A percentile compares a stretch with the other conserved stretches of the same genome.
phyloP scores from a whole-genome alignment of 2,113 vertebrate species.

The Campylomormyrus numenius region DNA sequence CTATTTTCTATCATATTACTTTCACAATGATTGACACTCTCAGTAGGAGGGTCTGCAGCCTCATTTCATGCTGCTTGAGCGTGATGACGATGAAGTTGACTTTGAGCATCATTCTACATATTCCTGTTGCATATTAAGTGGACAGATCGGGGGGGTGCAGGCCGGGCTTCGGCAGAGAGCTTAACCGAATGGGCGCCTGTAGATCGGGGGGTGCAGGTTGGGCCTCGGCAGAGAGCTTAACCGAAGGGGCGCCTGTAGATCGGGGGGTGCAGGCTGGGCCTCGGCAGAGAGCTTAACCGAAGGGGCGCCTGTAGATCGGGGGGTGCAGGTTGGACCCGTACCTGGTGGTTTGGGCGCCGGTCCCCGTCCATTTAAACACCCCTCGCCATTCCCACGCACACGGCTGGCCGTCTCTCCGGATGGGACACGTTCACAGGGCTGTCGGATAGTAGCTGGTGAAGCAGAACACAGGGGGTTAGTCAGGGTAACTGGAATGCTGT shows the following conservation, averaged over 20 bases:
- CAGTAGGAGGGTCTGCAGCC: background rate
- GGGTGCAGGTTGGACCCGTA: background rate
- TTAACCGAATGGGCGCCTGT: background rate
- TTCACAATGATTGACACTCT: background rate
- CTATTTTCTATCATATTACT: background rate
- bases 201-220: background rate
- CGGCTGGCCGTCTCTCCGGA: background rate
- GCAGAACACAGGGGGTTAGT: background rate
- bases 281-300: no score
- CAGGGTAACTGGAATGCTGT: background rate
- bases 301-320: background rate
- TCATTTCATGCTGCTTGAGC: background rate
- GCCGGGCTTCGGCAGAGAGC: no score
- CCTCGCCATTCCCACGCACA: no score
- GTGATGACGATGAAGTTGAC: background rate
- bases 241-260: background rate
- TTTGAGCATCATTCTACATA: background rate
- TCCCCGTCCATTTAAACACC: conserved; percentile 11
- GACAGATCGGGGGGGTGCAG: background rate
- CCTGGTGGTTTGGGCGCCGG: conserved; percentile 11
- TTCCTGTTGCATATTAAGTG: background rate
- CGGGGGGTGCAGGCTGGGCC: no score
- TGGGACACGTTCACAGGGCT: background rate
- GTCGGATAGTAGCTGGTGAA: background rate
- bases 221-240: no score